Conservation (phyloP, 1,140 invertebrate genomes). For the Anthonomus grandis region DNA sequence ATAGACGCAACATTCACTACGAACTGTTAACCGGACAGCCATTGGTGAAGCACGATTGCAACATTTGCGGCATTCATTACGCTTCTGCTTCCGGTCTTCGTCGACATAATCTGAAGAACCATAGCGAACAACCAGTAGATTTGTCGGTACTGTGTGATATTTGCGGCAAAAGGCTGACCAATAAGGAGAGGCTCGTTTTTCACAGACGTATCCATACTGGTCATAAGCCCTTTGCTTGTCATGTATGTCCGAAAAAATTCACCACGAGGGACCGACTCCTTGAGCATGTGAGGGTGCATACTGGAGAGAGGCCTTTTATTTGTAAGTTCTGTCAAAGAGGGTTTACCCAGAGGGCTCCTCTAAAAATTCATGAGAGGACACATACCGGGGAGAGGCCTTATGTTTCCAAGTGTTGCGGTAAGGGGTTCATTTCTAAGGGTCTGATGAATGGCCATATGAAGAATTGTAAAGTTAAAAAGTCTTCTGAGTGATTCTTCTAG, state of each 20-base stretch:
- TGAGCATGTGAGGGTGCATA: slow-evolving; percentile 52
- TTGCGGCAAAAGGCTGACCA: slow-evolving; percentile 46
- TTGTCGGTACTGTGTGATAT: slow-evolving; percentile 48
- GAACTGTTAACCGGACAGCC: no score
- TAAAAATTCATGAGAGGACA: slow-evolving; percentile 55
- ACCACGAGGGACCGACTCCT: slow-evolving; percentile 51
- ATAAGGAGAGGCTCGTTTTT: slow-evolving; percentile 58
- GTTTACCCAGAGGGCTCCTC: slow-evolving; percentile 65
- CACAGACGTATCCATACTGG: slow-evolving; percentile 69
- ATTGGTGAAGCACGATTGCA: no score
- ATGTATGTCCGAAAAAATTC: slow-evolving; percentile 63
- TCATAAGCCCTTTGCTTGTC: slow-evolving; percentile 71
- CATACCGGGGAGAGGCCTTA: slow-evolving; percentile 51
- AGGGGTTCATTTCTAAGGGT: slow-evolving; percentile 56
- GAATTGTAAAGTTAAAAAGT: slow-evolving; percentile 46
- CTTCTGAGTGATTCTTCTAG: no score
- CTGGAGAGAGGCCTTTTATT: slow-evolving; percentile 53
- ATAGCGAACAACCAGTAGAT: slow-evolving; percentile 35
- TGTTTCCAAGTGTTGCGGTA: slow-evolving; percentile 50
- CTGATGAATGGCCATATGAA: slow-evolving; percentile 62
- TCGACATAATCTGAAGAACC: slow-evolving; percentile 40
- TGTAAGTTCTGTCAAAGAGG: slow-evolving; percentile 58
- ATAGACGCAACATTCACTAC: slow-evolving; percentile 35
- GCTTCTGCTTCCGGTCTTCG: slow-evolving; percentile 42
- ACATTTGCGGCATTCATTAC: no score